These are phyloP conservation scores for Toxotes jaculatrix DNA, from an alignment of 2,113 vertebrate genomes.

Conservation along the genomic window DNA sequence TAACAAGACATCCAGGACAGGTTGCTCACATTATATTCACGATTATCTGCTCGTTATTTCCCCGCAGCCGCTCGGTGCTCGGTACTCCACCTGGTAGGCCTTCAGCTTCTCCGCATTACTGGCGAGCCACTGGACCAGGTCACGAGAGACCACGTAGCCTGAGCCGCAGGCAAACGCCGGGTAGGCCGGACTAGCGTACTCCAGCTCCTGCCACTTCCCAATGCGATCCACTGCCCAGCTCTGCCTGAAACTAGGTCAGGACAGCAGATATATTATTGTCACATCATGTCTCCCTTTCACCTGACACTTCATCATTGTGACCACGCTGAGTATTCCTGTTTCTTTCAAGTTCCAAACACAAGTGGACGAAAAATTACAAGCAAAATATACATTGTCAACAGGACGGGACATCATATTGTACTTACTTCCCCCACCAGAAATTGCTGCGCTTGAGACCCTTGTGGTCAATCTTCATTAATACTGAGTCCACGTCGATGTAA, in stretches of 20 bases:
- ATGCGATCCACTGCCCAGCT: constrained; percentile 98
- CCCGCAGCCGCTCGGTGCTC: neutral
- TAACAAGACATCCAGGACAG: constrained; percentile 32
- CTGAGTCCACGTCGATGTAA: constrained; percentile 92
- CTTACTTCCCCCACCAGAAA: constrained; percentile 99
- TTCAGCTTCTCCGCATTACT: constrained; percentile 90
- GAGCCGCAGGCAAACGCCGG: constrained; percentile 97
- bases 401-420: constrained; percentile 43
- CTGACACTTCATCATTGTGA: constrained; percentile 3
- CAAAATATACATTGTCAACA: constrained; percentile 9
- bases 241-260: constrained; percentile 93
- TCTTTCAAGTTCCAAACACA: constrained; percentile 26
- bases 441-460: constrained; percentile 88
- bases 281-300: constrained; percentile 12
- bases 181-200: constrained; percentile 95
- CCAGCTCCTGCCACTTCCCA: constrained; percentile 98
- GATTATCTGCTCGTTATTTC: neutral
- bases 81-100: constrained; percentile 91
- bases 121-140: constrained; percentile 95
- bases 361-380: neutral
- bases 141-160: constrained; percentile 93
- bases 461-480: constrained; percentile 90
- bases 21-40: neutral
- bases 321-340: neutral
- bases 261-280: constrained; percentile 38